Evolutionary conservation across 2,113 vertebrate species (phyloP).

Genomic region (Tautogolabrus adspersus): DNA sequence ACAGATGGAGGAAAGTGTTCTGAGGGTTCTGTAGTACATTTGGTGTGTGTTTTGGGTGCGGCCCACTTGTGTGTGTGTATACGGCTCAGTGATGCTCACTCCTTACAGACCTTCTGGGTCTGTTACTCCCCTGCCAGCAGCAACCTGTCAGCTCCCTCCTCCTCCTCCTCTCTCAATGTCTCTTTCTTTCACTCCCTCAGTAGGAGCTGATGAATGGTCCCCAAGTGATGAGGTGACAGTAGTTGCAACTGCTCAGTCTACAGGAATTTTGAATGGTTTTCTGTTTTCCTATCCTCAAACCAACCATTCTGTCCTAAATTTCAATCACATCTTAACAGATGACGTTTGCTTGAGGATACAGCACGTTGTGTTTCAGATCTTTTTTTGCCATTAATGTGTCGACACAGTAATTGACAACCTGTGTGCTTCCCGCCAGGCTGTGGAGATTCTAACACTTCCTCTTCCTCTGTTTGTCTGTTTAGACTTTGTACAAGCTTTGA

Average conservation of each 20-base stretch:
- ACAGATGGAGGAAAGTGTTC: slow-evolving; percentile 28
- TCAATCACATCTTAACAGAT: neutral
- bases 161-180: neutral
- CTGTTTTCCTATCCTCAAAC: slow-evolving; percentile 32
- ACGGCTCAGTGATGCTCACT: slow-evolving; percentile 46
- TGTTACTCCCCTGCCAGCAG: slow-evolving; percentile 40
- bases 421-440: neutral
- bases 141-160: slow-evolving; percentile 48
- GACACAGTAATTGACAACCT: slow-evolving; percentile 3
- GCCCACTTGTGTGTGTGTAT: slow-evolving; percentile 32
- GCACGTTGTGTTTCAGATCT: neutral
- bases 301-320: neutral
- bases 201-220: slow-evolving; percentile 64
- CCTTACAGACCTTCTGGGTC: slow-evolving; percentile 53
- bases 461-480: neutral
- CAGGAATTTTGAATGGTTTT: slow-evolving; percentile 47
- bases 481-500: neutral
- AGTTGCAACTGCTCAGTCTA: slow-evolving; percentile 52
- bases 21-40: slow-evolving; percentile 13
- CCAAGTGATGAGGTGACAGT: slow-evolving; percentile 66
- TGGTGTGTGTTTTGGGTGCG: slow-evolving; percentile 39
- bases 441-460: neutral
- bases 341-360: neutral
- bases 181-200: slow-evolving; percentile 29
- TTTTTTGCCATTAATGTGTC: slow-evolving; percentile 20